phyloP scores from a whole-genome alignment of 2,797 vertebrate genomes.

The Hemitrygon akajei region DNA sequence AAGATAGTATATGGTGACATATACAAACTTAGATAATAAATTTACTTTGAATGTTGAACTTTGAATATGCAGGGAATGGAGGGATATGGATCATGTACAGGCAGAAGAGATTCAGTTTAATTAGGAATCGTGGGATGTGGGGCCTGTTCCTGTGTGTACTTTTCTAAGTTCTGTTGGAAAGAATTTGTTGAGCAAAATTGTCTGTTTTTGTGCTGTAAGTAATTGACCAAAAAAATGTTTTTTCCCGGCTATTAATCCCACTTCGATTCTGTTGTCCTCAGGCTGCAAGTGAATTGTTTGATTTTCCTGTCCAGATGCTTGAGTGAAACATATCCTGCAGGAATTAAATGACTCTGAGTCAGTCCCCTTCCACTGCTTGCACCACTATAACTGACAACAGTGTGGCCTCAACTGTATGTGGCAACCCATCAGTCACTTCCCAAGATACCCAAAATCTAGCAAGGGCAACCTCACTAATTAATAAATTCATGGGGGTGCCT shows the following conservation, averaged over 20 bases:
- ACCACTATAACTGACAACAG: too few species aligned
- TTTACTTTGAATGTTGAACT: too few species aligned
- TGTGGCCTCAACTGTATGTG: not conserved
- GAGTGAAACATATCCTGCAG: not conserved
- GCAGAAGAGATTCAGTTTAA: too few species aligned
- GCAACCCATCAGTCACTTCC: not conserved
- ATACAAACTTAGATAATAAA: too few species aligned
- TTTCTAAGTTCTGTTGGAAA: not conserved
- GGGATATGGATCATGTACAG: too few species aligned
- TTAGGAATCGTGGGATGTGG: too few species aligned
- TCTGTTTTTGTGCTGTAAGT: not conserved
- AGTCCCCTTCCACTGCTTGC: not conserved
- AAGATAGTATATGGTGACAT: too few species aligned
- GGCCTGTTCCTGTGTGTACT: too few species aligned
- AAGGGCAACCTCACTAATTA: not conserved
- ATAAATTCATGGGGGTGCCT: not conserved
- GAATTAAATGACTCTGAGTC: not conserved
- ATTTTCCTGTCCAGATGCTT: too few species aligned
- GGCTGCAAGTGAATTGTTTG: too few species aligned
- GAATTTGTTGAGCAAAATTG: not conserved
- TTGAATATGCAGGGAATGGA: too few species aligned
- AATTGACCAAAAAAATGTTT: not conserved
- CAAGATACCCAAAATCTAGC: not conserved
- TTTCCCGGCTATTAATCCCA: not conserved
- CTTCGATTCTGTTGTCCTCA: not conserved